Percentiles rank a stretch among this genome's conserved stretches.
Evolutionary conservation across 2,888 invertebrate species (phyloP).

Genomic region (Agonopterix arenella): DNA sequence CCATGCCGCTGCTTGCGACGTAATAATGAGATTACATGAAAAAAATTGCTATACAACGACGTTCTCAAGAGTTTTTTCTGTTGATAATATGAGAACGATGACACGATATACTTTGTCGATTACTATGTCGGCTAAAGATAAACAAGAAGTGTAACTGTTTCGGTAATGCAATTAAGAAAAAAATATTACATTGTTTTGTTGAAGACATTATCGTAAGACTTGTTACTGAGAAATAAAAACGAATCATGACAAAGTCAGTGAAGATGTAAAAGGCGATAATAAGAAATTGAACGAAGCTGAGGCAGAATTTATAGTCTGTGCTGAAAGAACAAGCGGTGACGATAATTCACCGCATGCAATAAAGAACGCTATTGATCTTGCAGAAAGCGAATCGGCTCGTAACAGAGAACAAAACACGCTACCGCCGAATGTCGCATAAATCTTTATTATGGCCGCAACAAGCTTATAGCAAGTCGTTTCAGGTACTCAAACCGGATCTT

Average conservation of each 20-base stretch:
- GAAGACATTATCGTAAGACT: conserved; percentile 20
- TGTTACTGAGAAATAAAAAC: conserved; percentile 30
- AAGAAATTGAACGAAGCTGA: conserved; percentile 50
- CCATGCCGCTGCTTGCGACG: conserved; percentile 54
- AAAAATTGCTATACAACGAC: conserved; percentile 48
- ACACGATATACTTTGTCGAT: conserved; percentile 31
- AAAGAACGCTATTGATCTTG: conserved; percentile 72
- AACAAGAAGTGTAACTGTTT: conserved; percentile 9
- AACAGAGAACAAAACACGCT: conserved; percentile 74
- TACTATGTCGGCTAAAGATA: not conserved
- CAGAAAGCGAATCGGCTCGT: conserved; percentile 72
- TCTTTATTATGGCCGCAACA: conserved; percentile 76
- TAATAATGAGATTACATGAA: conserved; percentile 72
- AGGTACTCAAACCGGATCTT: conserved; percentile 71
- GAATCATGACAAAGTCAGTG: conserved; percentile 36
- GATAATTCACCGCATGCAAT: conserved; percentile 67
- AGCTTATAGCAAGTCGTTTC: conserved; percentile 71
- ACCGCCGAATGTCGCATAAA: conserved; percentile 75
- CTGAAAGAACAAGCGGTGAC: conserved; percentile 54
- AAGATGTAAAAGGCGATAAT: conserved; percentile 65
- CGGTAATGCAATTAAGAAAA: not conserved
- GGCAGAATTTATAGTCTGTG: conserved; percentile 54
- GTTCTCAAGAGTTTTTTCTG: conserved; percentile 33
- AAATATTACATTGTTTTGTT: conserved; percentile 11
- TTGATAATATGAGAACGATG: conserved; percentile 36